Conservation (phyloP, 2,888 invertebrate species). For the Prosopocoilus inquinatus region DNA sequence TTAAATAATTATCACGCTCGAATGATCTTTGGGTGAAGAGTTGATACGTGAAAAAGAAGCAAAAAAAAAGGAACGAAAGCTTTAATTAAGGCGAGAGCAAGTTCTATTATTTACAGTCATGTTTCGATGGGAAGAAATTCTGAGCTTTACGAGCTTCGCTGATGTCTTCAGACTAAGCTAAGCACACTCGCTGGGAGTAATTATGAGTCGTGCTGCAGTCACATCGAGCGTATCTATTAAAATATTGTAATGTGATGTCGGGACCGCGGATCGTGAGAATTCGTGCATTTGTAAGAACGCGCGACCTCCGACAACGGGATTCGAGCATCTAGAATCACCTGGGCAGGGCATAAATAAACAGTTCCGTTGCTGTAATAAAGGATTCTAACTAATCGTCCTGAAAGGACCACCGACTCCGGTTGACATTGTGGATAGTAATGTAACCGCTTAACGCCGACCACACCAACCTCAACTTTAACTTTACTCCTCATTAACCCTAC, state of each 20-base stretch:
- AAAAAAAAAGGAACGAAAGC: slow-evolving; percentile 5
- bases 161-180: slow-evolving; percentile 12
- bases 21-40: slow-evolving; percentile 12
- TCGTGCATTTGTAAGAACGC: slow-evolving; percentile 33
- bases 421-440: slow-evolving; percentile 1
- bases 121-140: slow-evolving; percentile 16
- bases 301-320: slow-evolving; percentile 35
- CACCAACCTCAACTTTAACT: slow-evolving; percentile 19
- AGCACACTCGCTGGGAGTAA: slow-evolving; percentile 24
- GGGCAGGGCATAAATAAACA: slow-evolving; percentile 31
- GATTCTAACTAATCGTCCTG: slow-evolving; percentile 27
- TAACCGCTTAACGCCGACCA: slow-evolving; percentile 8
- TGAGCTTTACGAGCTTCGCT: slow-evolving; percentile 17
- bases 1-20: slow-evolving; percentile 18
- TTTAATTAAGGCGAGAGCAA: slow-evolving; percentile 2
- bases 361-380: slow-evolving; percentile 24
- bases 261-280: slow-evolving; percentile 37
- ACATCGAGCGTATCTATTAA: slow-evolving; percentile 30
- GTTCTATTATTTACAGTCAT: slow-evolving; percentile 8
- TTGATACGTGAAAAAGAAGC: neutral
- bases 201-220: slow-evolving; percentile 33
- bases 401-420: slow-evolving; percentile 19
- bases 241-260: slow-evolving; percentile 33
- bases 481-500: slow-evolving; percentile 12
- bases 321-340: slow-evolving; percentile 34